A percentile compares a stretch with the other conserved stretches of the same genome.
These are phyloP conservation scores for Myripristis murdjan DNA, from an alignment of 2,797 vertebrate genomes.

Conservation along the genomic window DNA sequence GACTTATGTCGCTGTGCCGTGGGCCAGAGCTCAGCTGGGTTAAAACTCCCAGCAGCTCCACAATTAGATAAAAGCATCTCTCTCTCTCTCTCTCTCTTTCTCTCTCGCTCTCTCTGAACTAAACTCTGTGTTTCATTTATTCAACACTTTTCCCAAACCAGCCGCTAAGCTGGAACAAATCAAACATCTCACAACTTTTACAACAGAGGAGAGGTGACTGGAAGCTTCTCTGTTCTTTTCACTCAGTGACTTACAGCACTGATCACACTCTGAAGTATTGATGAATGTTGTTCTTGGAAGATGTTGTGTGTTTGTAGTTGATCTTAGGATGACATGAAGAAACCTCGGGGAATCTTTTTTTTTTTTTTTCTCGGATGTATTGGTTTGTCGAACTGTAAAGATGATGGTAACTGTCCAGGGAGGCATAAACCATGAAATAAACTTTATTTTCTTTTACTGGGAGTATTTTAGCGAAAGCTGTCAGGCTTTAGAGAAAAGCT, in stretches of 20 bases:
- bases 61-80: no score
- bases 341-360: background rate
- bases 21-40: no score
- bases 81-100: no score
- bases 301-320: background rate
- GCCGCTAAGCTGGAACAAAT: background rate
- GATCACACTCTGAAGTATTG: slow-evolving; percentile 23
- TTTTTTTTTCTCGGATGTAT: slow-evolving; percentile 7
- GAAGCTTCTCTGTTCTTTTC: background rate
- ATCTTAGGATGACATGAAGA: background rate
- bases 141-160: background rate
- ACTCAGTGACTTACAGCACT: slow-evolving; percentile 2
- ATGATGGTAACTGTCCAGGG: background rate
- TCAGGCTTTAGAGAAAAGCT: no score
- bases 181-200: slow-evolving; percentile 5
- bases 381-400: background rate
- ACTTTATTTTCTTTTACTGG: no score
- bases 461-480: no score
- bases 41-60: no score
- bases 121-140: no score
- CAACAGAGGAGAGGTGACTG: background rate
- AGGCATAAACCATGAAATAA: no score
- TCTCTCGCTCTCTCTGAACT: no score
- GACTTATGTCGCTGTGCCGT: no score
- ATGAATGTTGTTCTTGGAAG: slow-evolving; percentile 2